Base-by-base conservation (phyloP, 1,140 invertebrate genomes). In the Drosophila chauvacae region DNA sequence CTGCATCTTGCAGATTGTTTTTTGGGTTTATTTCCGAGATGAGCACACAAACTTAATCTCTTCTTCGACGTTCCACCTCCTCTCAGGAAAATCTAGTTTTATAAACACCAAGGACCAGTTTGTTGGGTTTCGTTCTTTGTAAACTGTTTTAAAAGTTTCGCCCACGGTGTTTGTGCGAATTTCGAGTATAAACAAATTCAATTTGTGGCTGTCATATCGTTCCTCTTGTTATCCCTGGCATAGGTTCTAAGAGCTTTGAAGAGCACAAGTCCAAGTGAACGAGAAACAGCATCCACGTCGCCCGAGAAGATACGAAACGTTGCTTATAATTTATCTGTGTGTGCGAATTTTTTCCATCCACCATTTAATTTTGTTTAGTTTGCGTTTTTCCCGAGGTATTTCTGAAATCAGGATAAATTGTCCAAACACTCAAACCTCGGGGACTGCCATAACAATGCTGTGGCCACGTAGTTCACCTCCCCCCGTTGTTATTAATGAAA, bases 121-220 rank as follows among this genome's bases (percentile, higher is more conserved):
- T 30, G 42, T 58, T 58, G 41, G 44, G 56, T 45, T 26, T 30
- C 16, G 50, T 30, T 42, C n/a, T 68, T 61, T 28, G 35, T 56
- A 26, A 81, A 76, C 79, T 79, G 70, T 64, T 74, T 77, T 57
- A 26, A 53, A 62, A 79, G 53, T 78, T 74, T 47, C 51, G 37
- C 23, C 30, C 39, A 62, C 2, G 47, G 45, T 48, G 76, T 68
- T 85, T 51, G 42, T 60, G 47, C 59, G 62, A 63, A 51, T 51
- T 66, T 73, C 60, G 11, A 64, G 20, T 68, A 69, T 80, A 87
- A 82, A 87, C 76, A 83, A 87, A 87, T 83, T 87, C 50, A 87
- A 83, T 87, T 88, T 87, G 76, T 74, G 87, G 78, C 78, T 86
- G 76, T 69, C 80, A 82, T 79, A 62, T 73, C 56, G 41, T 53